Evolutionary conservation across 2,888 invertebrate genomes (phyloP).

Genomic region (Drosophila rubida): DNA sequence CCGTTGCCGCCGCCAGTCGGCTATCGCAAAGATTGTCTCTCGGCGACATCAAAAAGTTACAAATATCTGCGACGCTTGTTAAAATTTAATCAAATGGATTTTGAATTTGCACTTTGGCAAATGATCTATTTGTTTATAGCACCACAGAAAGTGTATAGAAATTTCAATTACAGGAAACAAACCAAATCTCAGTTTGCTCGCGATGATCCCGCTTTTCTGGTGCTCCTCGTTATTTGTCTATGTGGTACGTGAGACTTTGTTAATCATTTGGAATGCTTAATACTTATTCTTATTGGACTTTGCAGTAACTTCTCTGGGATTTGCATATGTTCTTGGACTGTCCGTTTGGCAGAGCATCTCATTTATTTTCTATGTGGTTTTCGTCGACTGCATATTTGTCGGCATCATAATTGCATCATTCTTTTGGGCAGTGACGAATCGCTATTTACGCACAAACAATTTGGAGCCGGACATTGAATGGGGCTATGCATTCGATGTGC

Average conservation of each 20-base stretch:
- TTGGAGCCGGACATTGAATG: constrained; percentile 91
- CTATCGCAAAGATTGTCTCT: constrained; percentile 89
- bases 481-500: constrained; percentile 99
- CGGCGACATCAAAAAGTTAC: constrained; percentile 94
- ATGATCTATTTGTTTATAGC: constrained; percentile 97
- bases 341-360: constrained; percentile 89
- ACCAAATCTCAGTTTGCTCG: constrained; percentile 99
- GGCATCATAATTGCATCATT: constrained; percentile 94
- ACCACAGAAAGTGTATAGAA: constrained; percentile 98
- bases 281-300: not conserved
- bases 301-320: constrained; percentile 95
- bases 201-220: constrained; percentile 99
- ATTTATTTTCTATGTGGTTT: constrained; percentile 95
- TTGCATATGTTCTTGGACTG: constrained; percentile 91
- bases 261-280: not conserved
- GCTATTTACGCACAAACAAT: constrained; percentile 81
- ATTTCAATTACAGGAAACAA: constrained; percentile 98
- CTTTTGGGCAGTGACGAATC: constrained; percentile 90
- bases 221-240: constrained; percentile 94
- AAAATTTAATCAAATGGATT: constrained; percentile 99
- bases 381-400: constrained; percentile 96
- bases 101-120: constrained; percentile 99
- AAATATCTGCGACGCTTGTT: constrained; percentile 93
- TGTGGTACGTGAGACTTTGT: constrained; percentile 87
- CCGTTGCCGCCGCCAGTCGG: constrained; percentile 90